Base-by-base conservation (phyloP, 2,797 vertebrate species). In the Sebastes nivosus region DNA sequence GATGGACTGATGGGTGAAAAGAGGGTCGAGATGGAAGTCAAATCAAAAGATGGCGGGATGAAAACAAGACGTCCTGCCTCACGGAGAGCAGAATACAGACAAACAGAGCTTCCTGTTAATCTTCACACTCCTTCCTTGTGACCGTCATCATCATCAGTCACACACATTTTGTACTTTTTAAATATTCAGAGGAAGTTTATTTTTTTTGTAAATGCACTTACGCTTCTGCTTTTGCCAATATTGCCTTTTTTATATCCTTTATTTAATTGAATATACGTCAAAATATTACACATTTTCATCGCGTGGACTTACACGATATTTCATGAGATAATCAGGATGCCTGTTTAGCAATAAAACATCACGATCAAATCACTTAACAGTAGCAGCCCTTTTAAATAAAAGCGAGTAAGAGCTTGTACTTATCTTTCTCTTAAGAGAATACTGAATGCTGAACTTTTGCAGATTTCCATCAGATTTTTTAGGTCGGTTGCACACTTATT, bases 211-310 rank as follows among this genome's bases (percentile, higher is more conserved):
- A 93, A 93, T 85, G 86, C 90, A 90, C 86, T 86, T 94, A 80
- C 34, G 85, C 87, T 88, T 89, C 82, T 81, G 81, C 88, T 92
- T 93, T 88, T 86, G 87, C 92, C 76, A 81, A 84, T 76, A 71
- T 79, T 84, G 80, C 76, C 67, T 92, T 93, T 93, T 94, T 92
- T 92, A 88, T 90, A 92, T 78, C n/a, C 61, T 85, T 91, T 93
- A 94, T 94, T 94, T 94, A 94, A 94, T 88, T 93, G 80, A 94
- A 90, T 80, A 81, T 77, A 77, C 68, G 79, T 93, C 87, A 84
- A 88, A 87, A 84, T 80, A 74, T 81, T 77, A 52, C 32, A 82
- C 70, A 42, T 77, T 91, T 87, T 76, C 78, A 88, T 16, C 10
- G 52, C 64, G 14, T 52, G 71, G 77, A 87, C 34, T 77, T 80